phyloP scores from a whole-genome alignment of 2,113 vertebrate species.

The Nicator chloris region DNA sequence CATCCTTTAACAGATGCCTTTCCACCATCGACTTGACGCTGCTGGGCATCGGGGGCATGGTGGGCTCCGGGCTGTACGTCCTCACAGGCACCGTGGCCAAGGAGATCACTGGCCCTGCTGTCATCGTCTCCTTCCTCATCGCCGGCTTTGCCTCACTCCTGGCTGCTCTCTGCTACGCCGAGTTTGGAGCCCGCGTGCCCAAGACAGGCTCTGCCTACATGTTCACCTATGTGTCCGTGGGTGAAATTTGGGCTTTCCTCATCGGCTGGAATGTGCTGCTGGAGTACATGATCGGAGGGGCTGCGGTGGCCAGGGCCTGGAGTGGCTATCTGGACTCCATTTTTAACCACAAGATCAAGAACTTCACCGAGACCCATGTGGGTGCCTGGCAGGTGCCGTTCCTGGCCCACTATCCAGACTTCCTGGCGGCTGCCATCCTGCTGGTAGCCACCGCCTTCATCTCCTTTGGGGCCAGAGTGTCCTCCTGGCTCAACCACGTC shows the following conservation, averaged over 20 bases:
- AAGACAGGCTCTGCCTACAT: constrained; percentile 95
- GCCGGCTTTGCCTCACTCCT: constrained; percentile 88
- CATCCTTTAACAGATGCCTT: constrained; percentile 87
- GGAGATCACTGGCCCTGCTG: constrained; percentile 84
- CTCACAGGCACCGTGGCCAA: constrained; percentile 93
- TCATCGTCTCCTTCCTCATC: constrained; percentile 85
- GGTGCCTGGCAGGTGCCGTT: constrained; percentile 87
- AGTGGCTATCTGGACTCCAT: constrained; percentile 94
- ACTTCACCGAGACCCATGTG: constrained; percentile 86
- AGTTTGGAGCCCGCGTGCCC: constrained; percentile 92
- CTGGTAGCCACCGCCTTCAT: constrained; percentile 86
- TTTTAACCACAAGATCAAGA: constrained; percentile 90
- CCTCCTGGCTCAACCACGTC: constrained; percentile 93
- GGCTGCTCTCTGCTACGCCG: constrained; percentile 93
- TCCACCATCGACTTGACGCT: constrained; percentile 88
- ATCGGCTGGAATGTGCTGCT: constrained; percentile 96
- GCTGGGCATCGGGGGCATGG: constrained; percentile 91
- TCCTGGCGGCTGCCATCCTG: constrained; percentile 85
- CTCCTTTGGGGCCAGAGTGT: constrained; percentile 91
- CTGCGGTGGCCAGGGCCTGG: constrained; percentile 92
- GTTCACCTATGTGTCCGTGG: constrained; percentile 94
- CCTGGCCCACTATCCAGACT: constrained; percentile 88
- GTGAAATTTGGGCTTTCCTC: constrained; percentile 96
- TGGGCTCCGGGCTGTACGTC: constrained; percentile 92
- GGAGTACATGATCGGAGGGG: constrained; percentile 93